Evolutionary conservation across 2,113 vertebrate genomes (phyloP).

Genomic region (Cyphomyrus discorhynchus): DNA sequence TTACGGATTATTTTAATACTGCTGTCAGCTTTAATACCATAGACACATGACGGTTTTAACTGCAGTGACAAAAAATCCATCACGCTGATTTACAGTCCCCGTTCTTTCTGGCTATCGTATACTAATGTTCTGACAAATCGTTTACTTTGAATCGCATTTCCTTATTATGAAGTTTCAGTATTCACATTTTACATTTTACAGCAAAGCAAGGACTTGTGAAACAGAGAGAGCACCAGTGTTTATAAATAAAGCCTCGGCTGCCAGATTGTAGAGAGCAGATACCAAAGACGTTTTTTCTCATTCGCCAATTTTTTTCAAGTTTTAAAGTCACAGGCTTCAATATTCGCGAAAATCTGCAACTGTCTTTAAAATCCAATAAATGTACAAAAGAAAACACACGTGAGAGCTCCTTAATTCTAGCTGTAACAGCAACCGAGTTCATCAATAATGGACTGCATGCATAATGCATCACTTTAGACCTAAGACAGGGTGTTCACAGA

Average conservation of each 20-base stretch:
- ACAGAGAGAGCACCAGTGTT: neutral
- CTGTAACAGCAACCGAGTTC: slow-evolving; percentile 58
- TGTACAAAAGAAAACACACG: slow-evolving; percentile 36
- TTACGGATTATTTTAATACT: neutral
- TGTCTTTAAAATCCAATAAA: neutral
- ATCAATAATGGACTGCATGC: slow-evolving; percentile 67
- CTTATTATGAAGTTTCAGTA: neutral
- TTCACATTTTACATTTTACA: neutral
- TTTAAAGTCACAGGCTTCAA: neutral
- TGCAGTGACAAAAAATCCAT: neutral
- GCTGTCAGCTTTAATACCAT: neutral
- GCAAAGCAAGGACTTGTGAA: neutral
- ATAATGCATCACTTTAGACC: slow-evolving; percentile 51
- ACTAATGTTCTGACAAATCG: neutral
- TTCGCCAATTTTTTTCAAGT: neutral
- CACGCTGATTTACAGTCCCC: neutral
- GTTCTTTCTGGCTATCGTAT: neutral
- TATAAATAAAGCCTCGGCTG: neutral
- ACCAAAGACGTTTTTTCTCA: neutral
- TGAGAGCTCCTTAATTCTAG: slow-evolving; percentile 37
- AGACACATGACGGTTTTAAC: neutral
- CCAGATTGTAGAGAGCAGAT: neutral
- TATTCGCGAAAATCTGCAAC: neutral
- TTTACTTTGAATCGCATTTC: neutral
- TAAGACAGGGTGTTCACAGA: neutral